Base-by-base conservation (phyloP, 1,140 invertebrate genomes). In the Ceratosolen fusciceps region DNA sequence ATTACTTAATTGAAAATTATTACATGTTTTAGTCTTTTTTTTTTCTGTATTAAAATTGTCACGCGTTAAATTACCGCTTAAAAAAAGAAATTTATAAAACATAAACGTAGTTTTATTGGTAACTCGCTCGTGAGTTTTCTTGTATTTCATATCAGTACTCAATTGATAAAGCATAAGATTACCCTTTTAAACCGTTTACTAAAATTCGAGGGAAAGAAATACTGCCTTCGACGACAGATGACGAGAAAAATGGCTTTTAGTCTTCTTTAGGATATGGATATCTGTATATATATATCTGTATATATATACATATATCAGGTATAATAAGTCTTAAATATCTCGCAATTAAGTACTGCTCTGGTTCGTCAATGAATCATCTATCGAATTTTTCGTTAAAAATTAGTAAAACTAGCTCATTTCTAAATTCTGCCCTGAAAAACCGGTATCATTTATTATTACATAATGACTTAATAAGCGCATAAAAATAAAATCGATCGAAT, bases 251-350 rank as follows among this genome's bases (percentile, higher is more conserved):
- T 52, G 24, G 39, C 47, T 56, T 76, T 58, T 52, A 68, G n/a
- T 70, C 31, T 77, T 77, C 19, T 29, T 34, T 14, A 60, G 49
- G 24, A 77, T 72, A 14, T 49, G 54, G 76, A 71, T 77, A 54
- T 49, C 24, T 62, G 58, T 75, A 47, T 75, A 34, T 75, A n/a
- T n/a, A n/a, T n/a, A n/a, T n/a, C n/a, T n/a, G n/a, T n/a, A n/a
- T n/a, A n/a, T n/a, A n/a, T n/a, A n/a, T 71, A 65, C 75, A 75
- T 80, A 80, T 71, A 49, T 75, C 54, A n/a, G 73, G 62, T 56
- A 58, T 43, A 49, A 39, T 73, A 71, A 80, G 73, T 80, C 73
- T 80, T 75, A 21, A 39, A 75, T 75, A 75, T 80, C 73, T 80
- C 78, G 58, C 60, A 12, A 75, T 80, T 80, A 70, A 75, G 73